Evolutionary conservation across 2,797 vertebrate species (phyloP), one percentile per base, ranked within the genome.

Genomic region (Rhyacichthys aspro): DNA sequence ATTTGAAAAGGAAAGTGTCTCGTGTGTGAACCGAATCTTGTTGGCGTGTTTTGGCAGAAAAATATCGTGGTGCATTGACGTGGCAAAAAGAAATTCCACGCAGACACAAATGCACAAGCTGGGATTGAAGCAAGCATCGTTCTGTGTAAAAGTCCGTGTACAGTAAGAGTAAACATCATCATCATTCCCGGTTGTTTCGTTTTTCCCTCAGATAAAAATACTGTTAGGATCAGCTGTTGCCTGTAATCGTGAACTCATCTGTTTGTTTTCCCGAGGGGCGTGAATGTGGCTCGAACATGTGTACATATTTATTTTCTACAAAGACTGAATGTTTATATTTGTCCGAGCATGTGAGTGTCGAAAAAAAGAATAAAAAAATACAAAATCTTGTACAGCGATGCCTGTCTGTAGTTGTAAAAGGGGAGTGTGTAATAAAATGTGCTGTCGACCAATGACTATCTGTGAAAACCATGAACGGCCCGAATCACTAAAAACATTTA

Each of bases 271-370:
- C 81, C 88, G 37, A 92, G 86, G 86, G 83, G 90, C 92, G 87
- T 69, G 42, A 93, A 93, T 95, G 88, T 88, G 37, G 63, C 91
- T 93, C 87, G 76, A 91, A 92, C 91, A 82, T 86, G 85, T 99
- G 96, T 98, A 98, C 91, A 98, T 98, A 96, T 87, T 92, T 93
- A 93, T 93, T 95, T 94, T 96, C 91, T 96, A 94, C 93, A 84
- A 76, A 82, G 91, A 89, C 86, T 92, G 90, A 94, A 92, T 93
- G 90, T 91, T 90, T 86, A 89, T 91, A 93, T 93, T 92, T 85
- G 91, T 93, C 78, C 93, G 85, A 94, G 97, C 96, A 98, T 98
- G 97, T 94, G 91, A 93, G 90, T 94, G 92, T 94, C 83, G 67
- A 78, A 79, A 76, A 74, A 88, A 84, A 64, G 61, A 63, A 5